These are phyloP conservation scores for Semnornis frantzii DNA, from an alignment of 2,113 vertebrate genomes.

Conservation along the genomic window DNA sequence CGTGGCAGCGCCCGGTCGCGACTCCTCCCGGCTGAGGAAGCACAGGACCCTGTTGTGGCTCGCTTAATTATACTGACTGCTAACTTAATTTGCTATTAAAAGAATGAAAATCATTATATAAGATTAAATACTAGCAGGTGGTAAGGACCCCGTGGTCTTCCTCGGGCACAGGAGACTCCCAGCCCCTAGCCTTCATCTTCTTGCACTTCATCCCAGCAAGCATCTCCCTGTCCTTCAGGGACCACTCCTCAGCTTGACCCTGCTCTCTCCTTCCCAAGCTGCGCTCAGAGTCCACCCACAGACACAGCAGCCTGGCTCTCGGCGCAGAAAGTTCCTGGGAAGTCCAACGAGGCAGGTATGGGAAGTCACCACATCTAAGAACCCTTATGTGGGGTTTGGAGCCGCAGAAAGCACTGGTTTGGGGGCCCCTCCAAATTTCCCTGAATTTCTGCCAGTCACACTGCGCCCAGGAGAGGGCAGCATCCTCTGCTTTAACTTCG, in stretches of 20 bases:
- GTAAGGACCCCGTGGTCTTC: neutral
- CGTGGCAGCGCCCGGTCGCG: fast-evolving
- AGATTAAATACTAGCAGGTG: neutral
- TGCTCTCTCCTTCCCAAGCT: neutral
- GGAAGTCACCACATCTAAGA: neutral
- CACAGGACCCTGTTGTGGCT: neutral
- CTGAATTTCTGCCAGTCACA: neutral
- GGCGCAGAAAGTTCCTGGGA: neutral
- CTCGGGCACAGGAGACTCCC: neutral
- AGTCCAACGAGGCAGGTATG: neutral
- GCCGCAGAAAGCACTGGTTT: neutral
- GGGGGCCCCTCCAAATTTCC: neutral
- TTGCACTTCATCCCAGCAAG: neutral
- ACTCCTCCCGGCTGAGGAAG: neutral
- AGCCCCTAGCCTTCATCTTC: neutral
- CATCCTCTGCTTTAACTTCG: neutral
- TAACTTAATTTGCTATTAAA: neutral
- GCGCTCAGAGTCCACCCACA: fast-evolving
- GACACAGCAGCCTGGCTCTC: neutral
- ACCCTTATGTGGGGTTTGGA: fast-evolving
- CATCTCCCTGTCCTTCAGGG: neutral
- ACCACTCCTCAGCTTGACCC: neutral
- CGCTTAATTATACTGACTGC: neutral
- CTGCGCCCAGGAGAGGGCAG: constrained; percentile 53
- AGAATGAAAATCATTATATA: neutral